phyloP scores from a whole-genome alignment of 1,140 invertebrate genomes.

The Euglossa dilemma region DNA sequence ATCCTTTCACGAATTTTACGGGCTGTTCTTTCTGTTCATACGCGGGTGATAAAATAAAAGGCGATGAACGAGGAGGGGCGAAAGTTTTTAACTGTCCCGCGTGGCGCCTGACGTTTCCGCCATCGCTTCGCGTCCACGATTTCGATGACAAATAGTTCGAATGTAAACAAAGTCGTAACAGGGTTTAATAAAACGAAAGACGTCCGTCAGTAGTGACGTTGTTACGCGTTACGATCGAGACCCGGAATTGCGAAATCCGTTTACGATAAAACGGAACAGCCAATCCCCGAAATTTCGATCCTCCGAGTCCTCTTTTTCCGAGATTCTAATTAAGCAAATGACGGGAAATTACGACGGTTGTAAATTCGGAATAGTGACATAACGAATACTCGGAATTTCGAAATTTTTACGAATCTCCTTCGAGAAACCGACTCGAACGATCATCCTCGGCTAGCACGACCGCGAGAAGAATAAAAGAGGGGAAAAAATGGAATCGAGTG shows the following conservation, averaged over 20 bases:
- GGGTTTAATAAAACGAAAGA: slow-evolving; percentile 43
- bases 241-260: neutral
- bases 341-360: neutral
- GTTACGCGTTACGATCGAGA: neutral
- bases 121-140: neutral
- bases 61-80: neutral
- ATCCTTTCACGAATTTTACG: slow-evolving; percentile 22
- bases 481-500: too few species aligned
- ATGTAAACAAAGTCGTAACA: slow-evolving; percentile 57
- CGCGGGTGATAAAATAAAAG: slow-evolving; percentile 16
- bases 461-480: too few species aligned
- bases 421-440: too few species aligned
- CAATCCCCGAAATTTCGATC: neutral
- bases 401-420: too few species aligned
- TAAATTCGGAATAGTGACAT: too few species aligned
- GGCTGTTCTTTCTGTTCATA: neutral
- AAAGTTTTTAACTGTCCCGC: slow-evolving; percentile 34
- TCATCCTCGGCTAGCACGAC: too few species aligned
- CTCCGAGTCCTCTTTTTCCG: too few species aligned
- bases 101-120: slow-evolving; percentile 1
- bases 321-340: neutral
- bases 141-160: neutral
- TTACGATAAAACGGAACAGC: too few species aligned
- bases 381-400: neutral
- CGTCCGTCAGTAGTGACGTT: neutral